Percentiles rank a stretch among this genome's conserved stretches.
These are phyloP conservation scores for Octopus sinensis DNA, from an alignment of 1,140 invertebrate genomes.

Conservation along the genomic window DNA sequence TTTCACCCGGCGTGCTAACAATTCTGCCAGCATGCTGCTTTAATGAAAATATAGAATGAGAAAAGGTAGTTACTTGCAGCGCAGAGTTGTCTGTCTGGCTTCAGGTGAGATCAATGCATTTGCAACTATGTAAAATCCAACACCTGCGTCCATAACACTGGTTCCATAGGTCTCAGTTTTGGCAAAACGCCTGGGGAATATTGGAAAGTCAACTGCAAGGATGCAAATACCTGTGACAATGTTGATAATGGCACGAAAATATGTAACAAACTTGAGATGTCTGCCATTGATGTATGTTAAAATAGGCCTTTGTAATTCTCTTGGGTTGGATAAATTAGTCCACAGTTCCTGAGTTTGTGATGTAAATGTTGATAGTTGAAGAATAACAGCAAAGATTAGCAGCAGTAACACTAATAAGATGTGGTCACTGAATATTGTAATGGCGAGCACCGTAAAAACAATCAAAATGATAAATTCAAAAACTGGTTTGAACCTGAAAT, in stretches of 20 bases:
- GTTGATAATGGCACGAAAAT: constrained; percentile 64
- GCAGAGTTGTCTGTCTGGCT: constrained; percentile 46
- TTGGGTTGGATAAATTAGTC: not conserved
- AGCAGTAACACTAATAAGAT: not conserved
- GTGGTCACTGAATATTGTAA: constrained; percentile 2
- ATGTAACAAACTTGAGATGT: constrained; percentile 44
- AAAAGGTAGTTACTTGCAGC: constrained; percentile 26
- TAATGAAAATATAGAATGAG: no score
- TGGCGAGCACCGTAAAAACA: not conserved
- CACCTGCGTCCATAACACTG: constrained; percentile 91
- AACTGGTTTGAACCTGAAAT: constrained; percentile 4
- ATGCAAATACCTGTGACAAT: constrained; percentile 79
- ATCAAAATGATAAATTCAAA: constrained; percentile 1
- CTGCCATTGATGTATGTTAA: not conserved
- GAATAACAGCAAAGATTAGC: not conserved
- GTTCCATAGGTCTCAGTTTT: constrained; percentile 86
- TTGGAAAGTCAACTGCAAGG: constrained; percentile 85
- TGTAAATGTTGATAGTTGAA: not conserved
- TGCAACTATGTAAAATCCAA: constrained; percentile 82
- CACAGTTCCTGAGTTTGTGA: not conserved
- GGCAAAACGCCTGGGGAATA: constrained; percentile 76
- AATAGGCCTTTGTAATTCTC: not conserved
- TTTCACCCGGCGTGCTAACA: no score
- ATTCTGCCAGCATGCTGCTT: no score
- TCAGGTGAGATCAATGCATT: constrained; percentile 77